phyloP scores from a whole-genome alignment of 2,113 vertebrate species.

The Bos taurus region ARS-UCD2.0 NC_037344.1:55843501-55844000 shows the following conservation, averaged over 20 bases:
- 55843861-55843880: background rate
- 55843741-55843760: background rate
- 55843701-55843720: background rate
- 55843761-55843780: background rate
- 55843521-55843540: background rate
- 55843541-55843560: background rate
- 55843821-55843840: background rate
- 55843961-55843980: background rate
- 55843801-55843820: background rate
- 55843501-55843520: background rate
- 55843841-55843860: background rate
- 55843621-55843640: background rate
- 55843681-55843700: background rate
- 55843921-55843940: background rate
- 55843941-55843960: background rate
- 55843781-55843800: background rate
- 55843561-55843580: background rate
- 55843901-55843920: background rate
- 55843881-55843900: no score
- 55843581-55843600: background rate
- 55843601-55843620: background rate
- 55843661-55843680: background rate
- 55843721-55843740: background rate
- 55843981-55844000: background rate
- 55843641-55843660: background rate